Conservation (phyloP, 2,797 vertebrate genomes). For the Amblyraja radiata region DNA sequence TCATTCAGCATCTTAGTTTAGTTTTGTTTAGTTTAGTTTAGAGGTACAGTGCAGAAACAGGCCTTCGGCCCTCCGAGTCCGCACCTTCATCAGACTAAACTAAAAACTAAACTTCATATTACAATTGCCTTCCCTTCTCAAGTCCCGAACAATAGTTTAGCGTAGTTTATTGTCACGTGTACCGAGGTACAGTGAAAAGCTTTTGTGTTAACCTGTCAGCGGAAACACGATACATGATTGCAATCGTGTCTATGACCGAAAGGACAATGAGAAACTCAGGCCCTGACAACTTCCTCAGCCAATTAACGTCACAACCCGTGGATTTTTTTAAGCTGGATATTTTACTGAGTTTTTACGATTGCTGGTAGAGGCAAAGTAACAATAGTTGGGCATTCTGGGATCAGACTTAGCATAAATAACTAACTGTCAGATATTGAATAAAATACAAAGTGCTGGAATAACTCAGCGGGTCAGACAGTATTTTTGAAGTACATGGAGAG, state of each 20-base stretch:
- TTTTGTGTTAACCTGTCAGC: too few relatives aligned
- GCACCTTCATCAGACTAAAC: too few relatives aligned
- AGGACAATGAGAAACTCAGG: too few relatives aligned
- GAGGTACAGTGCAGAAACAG: too few relatives aligned
- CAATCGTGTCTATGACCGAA: not conserved
- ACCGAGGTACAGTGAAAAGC: too few relatives aligned
- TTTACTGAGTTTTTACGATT: not conserved
- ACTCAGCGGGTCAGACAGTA: too few relatives aligned
- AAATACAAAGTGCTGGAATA: too few relatives aligned
- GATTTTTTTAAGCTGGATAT: not conserved
- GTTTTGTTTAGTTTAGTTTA: too few relatives aligned
- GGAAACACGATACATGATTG: too few relatives aligned
- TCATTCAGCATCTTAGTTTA: not conserved
- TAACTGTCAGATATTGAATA: not conserved
- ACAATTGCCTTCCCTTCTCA: not conserved
- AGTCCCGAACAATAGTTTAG: not conserved
- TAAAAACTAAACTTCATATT: not conserved
- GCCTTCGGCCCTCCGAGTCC: too few relatives aligned
- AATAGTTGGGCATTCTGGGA: not conserved
- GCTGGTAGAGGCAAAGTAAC: not conserved
- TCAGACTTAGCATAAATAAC: not conserved
- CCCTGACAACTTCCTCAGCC: not conserved
- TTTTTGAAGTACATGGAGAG: too few relatives aligned
- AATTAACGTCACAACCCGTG: not conserved
- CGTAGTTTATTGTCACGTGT: too few relatives aligned